Conservation (phyloP, 1,140 invertebrate species). For the Drosophila nasuta region DNA sequence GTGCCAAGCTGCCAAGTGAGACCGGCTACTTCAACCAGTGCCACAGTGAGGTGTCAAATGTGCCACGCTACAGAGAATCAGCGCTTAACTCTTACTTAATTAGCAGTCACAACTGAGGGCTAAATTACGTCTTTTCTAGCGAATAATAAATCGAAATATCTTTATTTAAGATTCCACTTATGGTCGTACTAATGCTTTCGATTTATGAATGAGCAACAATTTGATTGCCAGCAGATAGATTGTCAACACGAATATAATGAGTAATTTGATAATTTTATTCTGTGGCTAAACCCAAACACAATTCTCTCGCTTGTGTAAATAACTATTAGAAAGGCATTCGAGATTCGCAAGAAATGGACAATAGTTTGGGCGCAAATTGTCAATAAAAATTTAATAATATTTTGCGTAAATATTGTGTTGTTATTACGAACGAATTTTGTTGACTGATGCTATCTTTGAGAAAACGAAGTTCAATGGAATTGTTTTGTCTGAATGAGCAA, state of each 20-base stretch:
- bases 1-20: conserved; percentile 2
- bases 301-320: conserved; percentile 40
- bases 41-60: conserved; percentile 50
- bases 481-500: conserved; percentile 52
- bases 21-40: conserved; percentile 19
- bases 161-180: conserved; percentile 60
- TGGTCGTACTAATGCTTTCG: conserved; percentile 56
- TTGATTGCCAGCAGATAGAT: conserved; percentile 14
- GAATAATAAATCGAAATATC: conserved; percentile 48
- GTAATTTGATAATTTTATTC: conserved; percentile 54
- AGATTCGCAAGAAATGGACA: conserved; percentile 67
- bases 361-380: conserved; percentile 29
- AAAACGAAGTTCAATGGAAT: conserved; percentile 73
- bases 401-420: conserved; percentile 69
- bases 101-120: conserved; percentile 45
- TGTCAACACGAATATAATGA: conserved; percentile 48
- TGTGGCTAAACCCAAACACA: conserved; percentile 9
- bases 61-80: conserved; percentile 48
- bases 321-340: conserved; percentile 46
- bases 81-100: conserved; percentile 48
- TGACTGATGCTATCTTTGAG: conserved; percentile 44
- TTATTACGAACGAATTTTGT: conserved; percentile 37
- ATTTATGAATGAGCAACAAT: conserved; percentile 40
- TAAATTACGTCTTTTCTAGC: conserved; percentile 27
- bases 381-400: conserved; percentile 66